Conservation (phyloP, 23 tunicate species). For the Aplidium turbinatum region DNA sequence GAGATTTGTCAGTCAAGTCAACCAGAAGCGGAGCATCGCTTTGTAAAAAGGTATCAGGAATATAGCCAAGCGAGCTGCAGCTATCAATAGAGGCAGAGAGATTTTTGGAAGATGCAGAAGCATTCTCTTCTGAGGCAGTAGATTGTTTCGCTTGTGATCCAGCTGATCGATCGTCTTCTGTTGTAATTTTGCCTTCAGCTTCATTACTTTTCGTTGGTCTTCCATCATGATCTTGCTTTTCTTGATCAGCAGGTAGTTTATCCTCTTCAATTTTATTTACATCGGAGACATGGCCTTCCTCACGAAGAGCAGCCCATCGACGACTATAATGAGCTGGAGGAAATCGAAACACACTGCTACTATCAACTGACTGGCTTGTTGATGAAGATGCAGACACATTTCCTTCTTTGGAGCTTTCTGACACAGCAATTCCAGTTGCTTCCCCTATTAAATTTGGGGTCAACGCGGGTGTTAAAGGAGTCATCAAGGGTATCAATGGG, state of each 20-base stretch:
- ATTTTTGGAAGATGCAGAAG: too few species aligned
- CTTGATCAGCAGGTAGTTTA: too few species aligned
- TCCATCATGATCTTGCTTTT: too few species aligned
- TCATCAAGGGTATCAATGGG: slow-evolving; percentile 71
- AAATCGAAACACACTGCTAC: slow-evolving; percentile 58
- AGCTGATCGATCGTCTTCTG: too few species aligned
- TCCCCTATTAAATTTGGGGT: too few species aligned
- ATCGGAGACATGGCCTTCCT: too few species aligned
- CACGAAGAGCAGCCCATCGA: slow-evolving; percentile 56
- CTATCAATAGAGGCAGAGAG: neutral
- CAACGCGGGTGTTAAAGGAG: slow-evolving; percentile 78
- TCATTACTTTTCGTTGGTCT: too few species aligned
- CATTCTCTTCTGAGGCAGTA: too few species aligned
- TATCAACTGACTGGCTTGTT: slow-evolving; percentile 31
- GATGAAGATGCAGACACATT: slow-evolving; percentile 33
- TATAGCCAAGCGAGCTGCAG: slow-evolving; percentile 2
- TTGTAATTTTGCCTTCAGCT: too few species aligned
- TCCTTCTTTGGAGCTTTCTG: slow-evolving; percentile 19
- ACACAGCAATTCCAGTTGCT: neutral
- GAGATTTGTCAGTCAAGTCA: slow-evolving; percentile 25
- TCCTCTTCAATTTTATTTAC: too few species aligned
- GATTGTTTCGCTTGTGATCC: too few species aligned
- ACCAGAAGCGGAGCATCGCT: neutral
- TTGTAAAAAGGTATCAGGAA: slow-evolving; percentile 8
- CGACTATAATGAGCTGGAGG: slow-evolving; percentile 74